A percentile compares a stretch with the other conserved stretches of the same genome.
Conservation (phyloP, 1,140 invertebrate species). For the Himalopsyche phryganea region DNA sequence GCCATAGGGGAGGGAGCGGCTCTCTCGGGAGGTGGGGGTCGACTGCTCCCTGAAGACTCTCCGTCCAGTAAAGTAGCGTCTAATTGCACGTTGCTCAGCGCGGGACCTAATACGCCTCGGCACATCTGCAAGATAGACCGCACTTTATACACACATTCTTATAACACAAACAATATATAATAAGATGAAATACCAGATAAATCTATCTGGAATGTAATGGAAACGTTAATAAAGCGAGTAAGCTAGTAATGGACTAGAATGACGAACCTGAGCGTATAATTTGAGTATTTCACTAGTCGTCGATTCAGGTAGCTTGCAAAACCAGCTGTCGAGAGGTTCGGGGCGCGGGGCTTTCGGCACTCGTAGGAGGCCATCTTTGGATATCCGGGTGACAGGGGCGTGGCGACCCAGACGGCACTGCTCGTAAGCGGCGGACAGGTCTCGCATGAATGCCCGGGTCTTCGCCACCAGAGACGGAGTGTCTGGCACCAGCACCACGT, state of each 20-base stretch:
- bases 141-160: neutral
- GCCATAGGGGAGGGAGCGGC: slow-evolving; percentile 49
- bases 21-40: slow-evolving; percentile 49
- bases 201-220: too few species aligned
- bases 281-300: slow-evolving; percentile 76
- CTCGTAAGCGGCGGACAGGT: slow-evolving; percentile 90
- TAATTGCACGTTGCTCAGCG: slow-evolving; percentile 74
- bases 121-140: slow-evolving; percentile 39
- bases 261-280: slow-evolving; percentile 75
- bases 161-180: neutral
- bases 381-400: slow-evolving; percentile 76
- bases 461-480: slow-evolving; percentile 77
- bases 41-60: slow-evolving; percentile 37
- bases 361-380: slow-evolving; percentile 84
- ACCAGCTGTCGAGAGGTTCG: slow-evolving; percentile 87
- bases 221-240: neutral
- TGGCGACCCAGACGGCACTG: slow-evolving; percentile 87
- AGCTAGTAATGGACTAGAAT: too few species aligned
- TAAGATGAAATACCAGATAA: too few species aligned
- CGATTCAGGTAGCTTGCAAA: slow-evolving; percentile 76
- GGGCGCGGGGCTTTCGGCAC: slow-evolving; percentile 70
- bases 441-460: slow-evolving; percentile 85
- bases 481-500: slow-evolving; percentile 91
- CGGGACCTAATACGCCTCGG: slow-evolving; percentile 74
- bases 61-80: slow-evolving; percentile 77